Evolutionary conservation across 2,888 invertebrate genomes (phyloP).

Genomic region (Heliconius ismenius): DNA sequence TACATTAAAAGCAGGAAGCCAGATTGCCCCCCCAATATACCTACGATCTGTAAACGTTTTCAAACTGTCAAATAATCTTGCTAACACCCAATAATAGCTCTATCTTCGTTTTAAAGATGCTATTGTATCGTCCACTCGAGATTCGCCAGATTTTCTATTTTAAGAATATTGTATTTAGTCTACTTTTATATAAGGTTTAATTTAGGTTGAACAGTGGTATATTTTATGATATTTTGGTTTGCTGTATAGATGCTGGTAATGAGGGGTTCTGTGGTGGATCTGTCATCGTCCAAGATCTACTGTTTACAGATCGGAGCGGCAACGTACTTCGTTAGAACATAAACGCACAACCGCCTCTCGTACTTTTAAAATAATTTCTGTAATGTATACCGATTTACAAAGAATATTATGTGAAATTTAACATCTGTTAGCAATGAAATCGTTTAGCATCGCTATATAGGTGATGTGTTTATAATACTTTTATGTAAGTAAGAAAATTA

Average conservation of each 20-base stretch:
- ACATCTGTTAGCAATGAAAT: conserved; percentile 42
- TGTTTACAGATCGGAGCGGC: conserved; percentile 64
- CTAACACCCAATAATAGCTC: conserved; percentile 80
- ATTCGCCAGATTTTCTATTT: conserved; percentile 48
- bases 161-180: conserved; percentile 42
- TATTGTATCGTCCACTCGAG: conserved; percentile 65
- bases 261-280: conserved; percentile 70
- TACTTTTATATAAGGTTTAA: conserved; percentile 56
- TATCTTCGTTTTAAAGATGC: conserved; percentile 72
- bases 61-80: conserved; percentile 81
- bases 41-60: conserved; percentile 79
- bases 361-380: conserved; percentile 46
- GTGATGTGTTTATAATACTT: conserved; percentile 39
- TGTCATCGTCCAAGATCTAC: conserved; percentile 65
- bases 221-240: conserved; percentile 69
- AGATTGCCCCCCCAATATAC: conserved; percentile 76
- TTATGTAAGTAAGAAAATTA: conserved; percentile 40
- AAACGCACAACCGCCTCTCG: conserved; percentile 52
- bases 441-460: conserved; percentile 38
- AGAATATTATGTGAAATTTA: conserved; percentile 44
- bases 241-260: conserved; percentile 69
- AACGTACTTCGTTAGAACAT: conserved; percentile 62
- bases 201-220: conserved; percentile 46
- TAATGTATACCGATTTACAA: conserved; percentile 41
- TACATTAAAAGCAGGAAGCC: conserved; percentile 78